Evolutionary conservation across 2,113 vertebrate species (phyloP).

Genomic region (Phainopepla nitens): DNA sequence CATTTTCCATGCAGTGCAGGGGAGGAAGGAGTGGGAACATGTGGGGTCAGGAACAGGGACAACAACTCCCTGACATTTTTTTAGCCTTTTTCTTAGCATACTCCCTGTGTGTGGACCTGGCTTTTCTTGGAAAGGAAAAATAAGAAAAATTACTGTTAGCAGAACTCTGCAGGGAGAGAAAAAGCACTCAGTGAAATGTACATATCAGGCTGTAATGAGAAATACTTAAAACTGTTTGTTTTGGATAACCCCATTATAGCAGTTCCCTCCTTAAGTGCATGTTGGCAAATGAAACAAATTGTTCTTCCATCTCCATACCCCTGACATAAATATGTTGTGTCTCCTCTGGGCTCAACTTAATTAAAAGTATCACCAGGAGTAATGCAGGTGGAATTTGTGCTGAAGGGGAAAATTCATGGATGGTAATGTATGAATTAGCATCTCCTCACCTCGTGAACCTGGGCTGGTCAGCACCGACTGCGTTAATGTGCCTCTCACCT

Average conservation of each 20-base stretch:
- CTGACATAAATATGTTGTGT: slow-evolving; percentile 10
- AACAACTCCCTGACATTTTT: background rate
- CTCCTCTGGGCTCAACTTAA: slow-evolving; percentile 27
- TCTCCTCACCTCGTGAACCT: background rate
- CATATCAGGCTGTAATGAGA: background rate
- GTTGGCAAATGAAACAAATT: background rate
- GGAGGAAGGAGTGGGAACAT: background rate
- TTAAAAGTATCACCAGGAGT: slow-evolving; percentile 23
- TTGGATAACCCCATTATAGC: background rate
- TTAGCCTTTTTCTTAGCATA: background rate
- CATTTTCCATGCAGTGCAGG: background rate
- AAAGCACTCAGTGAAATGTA: background rate
- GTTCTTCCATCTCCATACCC: slow-evolving; percentile 11
- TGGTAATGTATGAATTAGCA: background rate
- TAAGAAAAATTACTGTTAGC: background rate
- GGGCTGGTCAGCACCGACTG: background rate
- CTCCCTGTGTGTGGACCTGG: background rate
- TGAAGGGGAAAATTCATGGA: background rate
- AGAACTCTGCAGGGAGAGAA: background rate
- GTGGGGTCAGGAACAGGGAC: background rate
- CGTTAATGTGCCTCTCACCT: background rate
- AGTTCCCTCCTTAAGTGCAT: background rate
- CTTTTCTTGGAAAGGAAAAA: background rate
- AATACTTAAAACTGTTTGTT: slow-evolving; percentile 19
- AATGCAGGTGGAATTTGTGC: slow-evolving; percentile 29